A percentile compares a stretch with the other conserved stretches of the same genome.
These are phyloP conservation scores for Orthosia gracilis DNA, from an alignment of 2,888 invertebrate genomes.

Conservation along the genomic window DNA sequence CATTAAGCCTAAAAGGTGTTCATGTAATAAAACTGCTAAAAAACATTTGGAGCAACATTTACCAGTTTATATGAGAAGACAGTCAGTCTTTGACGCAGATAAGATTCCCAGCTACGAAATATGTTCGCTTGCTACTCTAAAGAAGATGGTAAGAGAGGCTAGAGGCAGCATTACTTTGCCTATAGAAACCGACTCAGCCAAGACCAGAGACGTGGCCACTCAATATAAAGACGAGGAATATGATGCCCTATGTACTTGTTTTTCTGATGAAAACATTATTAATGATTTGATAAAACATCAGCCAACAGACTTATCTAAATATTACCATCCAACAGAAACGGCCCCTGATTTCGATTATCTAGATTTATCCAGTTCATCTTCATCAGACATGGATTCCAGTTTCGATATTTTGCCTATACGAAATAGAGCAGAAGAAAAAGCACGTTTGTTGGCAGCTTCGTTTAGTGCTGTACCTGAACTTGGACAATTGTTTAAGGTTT, in stretches of 20 bases:
- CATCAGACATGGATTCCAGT: not conserved
- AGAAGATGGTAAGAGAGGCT: slow-evolving; percentile 74
- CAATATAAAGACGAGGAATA: slow-evolving; percentile 79
- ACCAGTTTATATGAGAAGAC: slow-evolving; percentile 82
- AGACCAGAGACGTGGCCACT: slow-evolving; percentile 73
- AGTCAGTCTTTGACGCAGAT: slow-evolving; percentile 73
- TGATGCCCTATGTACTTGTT: slow-evolving; percentile 80
- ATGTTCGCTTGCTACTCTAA: slow-evolving; percentile 74
- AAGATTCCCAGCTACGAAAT: slow-evolving; percentile 78
- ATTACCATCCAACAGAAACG: slow-evolving; percentile 11
- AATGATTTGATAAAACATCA: slow-evolving; percentile 8
- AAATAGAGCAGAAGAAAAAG: not conserved
- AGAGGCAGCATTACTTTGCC: slow-evolving; percentile 65
- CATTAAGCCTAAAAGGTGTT: slow-evolving; percentile 75
- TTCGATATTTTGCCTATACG: not conserved
- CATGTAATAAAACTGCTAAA: slow-evolving; percentile 77
- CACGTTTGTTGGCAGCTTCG: not conserved
- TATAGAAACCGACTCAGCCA: slow-evolving; percentile 58
- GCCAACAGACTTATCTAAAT: slow-evolving; percentile 1
- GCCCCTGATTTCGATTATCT: slow-evolving; percentile 3
- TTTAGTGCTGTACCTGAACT: slow-evolving; percentile 4
- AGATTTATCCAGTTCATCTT: not conserved
- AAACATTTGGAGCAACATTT: slow-evolving; percentile 80
- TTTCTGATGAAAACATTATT: slow-evolving; percentile 71
- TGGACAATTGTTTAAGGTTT: slow-evolving; percentile 14